Evolutionary conservation across 2,888 invertebrate genomes (phyloP), one percentile per base, ranked within the genome.

Genomic region (Pammene aurita): DNA sequence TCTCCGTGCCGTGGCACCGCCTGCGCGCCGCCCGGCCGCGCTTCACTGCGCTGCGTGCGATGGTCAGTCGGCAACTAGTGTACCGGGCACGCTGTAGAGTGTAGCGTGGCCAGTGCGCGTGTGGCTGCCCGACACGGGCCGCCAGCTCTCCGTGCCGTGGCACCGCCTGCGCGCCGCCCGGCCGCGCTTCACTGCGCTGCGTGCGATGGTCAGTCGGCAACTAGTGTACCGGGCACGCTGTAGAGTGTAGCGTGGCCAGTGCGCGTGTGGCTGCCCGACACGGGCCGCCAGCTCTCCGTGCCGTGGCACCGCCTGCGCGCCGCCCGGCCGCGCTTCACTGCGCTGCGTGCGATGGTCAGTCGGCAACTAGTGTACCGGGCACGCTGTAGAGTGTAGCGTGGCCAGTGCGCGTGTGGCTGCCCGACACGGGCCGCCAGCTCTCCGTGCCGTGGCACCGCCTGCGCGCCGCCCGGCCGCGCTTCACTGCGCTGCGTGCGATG

Each of bases 131-230:
- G 83, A 7, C 83, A 80, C 42, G 13, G 57, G 60, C 60, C 60
- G 60, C 34, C 60, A 34, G 44, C 84, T 89, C 41, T 77, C 73
- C 1, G 80, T 94, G 5, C 74, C 82, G 0, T 91, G 90, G 80
- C 78, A 82, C 7, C 76, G 80, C n/a, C 77, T 94, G 13, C 84
- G 89, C 73, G 84, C 83, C 55, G 80, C 94, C 7, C 80, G 84
- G 7, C 83, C 80, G 7, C 80, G 80, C 48, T 93, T 89, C 74
- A 78, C 86, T 73, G 76, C 73, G 46, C 74, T 81, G 35, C 87
- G 88, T 57, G 77, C 83, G 13, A 14, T 61, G 60, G 60, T 61
- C 60, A 34, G 60, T 61, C 44, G 26, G 4, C 26, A 26, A n/a
- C n/a, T n/a, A n/a, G n/a, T n/a, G n/a, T n/a, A n/a, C n/a, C n/a